Conservation (phyloP, 2,888 invertebrate genomes). For the Biston betularia region DNA sequence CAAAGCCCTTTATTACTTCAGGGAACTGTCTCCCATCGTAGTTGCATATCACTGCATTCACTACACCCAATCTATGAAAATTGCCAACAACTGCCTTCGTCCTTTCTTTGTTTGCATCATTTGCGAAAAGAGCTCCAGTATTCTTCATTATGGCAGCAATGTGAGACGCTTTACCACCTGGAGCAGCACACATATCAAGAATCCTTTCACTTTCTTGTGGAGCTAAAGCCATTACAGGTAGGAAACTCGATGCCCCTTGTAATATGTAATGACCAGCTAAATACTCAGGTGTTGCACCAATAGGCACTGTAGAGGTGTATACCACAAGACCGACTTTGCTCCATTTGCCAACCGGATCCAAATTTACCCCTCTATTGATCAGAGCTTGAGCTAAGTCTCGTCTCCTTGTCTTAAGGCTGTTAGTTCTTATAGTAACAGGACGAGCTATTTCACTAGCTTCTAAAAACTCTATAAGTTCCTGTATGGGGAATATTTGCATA, state of each 20-base stretch:
- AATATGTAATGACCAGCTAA: slow-evolving; percentile 99
- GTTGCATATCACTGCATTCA: slow-evolving; percentile 95
- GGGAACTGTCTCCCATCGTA: slow-evolving; percentile 96
- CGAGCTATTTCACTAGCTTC: slow-evolving; percentile 98
- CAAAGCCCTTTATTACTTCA: slow-evolving; percentile 95
- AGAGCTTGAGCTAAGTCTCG: slow-evolving; percentile 97
- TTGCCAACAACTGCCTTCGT: slow-evolving; percentile 97
- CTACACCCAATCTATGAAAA: slow-evolving; percentile 97
- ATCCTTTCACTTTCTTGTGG: slow-evolving; percentile 98
- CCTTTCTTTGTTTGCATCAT: slow-evolving; percentile 96
- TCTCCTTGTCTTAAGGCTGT: slow-evolving; percentile 96
- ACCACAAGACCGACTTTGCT: slow-evolving; percentile 98
- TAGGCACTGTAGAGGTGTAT: slow-evolving; percentile 97
- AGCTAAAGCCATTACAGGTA: slow-evolving; percentile 99
- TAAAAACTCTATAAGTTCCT: slow-evolving; percentile 96
- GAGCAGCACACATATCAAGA: slow-evolving; percentile 99
- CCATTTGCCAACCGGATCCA: slow-evolving; percentile 99
- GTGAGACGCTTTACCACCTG: slow-evolving; percentile 99
- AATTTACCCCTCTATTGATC: slow-evolving; percentile 98
- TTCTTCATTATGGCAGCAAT: slow-evolving; percentile 99
- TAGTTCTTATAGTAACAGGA: slow-evolving; percentile 98
- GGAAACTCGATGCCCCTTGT: slow-evolving; percentile 97
- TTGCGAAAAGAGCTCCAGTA: slow-evolving; percentile 97
- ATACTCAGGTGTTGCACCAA: slow-evolving; percentile 99
- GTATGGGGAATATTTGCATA: slow-evolving; percentile 95